phyloP scores from a whole-genome alignment of 2,113 vertebrate genomes.

The Axis porcinus region DNA sequence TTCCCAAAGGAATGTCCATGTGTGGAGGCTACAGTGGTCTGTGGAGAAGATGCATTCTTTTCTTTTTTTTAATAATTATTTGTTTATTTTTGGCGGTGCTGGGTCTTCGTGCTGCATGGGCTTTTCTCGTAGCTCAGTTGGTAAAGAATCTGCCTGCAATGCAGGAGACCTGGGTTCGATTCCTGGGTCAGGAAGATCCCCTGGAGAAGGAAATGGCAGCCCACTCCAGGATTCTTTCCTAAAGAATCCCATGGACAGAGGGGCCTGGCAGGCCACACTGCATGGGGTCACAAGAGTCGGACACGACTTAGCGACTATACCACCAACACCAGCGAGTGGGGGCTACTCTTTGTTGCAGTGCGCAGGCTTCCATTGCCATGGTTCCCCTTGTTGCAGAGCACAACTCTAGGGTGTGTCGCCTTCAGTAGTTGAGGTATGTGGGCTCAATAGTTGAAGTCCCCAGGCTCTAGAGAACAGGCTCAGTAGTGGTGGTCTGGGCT shows the following conservation, averaged over 20 bases:
- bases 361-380: fast-evolving
- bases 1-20: background rate
- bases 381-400: background rate
- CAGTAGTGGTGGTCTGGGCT: background rate
- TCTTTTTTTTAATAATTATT: background rate
- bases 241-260: background rate
- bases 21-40: background rate
- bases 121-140: background rate
- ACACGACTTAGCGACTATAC: background rate
- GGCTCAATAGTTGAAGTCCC: background rate
- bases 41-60: background rate
- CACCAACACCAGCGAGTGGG: background rate
- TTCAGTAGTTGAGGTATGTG: background rate
- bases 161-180: background rate
- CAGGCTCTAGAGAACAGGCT: background rate
- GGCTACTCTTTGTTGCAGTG: background rate
- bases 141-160: background rate
- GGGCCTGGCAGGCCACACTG: fast-evolving
- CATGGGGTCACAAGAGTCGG: background rate
- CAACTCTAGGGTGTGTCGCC: background rate
- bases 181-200: background rate
- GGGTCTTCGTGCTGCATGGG: fast-evolving
- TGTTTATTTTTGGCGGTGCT: background rate
- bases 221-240: background rate
- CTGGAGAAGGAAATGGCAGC: background rate